Evolutionary conservation across 2,888 invertebrate species (phyloP).

Genomic region (Eilema depressum): DNA sequence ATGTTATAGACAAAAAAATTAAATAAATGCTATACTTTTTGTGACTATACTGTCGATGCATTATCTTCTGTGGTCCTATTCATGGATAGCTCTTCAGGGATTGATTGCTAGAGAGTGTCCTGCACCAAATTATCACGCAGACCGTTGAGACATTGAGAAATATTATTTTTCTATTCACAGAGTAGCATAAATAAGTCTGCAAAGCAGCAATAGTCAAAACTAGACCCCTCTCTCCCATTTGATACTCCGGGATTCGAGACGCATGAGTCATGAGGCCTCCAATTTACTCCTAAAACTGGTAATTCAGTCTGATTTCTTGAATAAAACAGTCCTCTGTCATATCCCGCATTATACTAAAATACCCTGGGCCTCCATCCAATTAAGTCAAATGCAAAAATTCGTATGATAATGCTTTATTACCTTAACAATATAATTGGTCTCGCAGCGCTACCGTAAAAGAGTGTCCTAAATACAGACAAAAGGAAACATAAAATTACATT

Average conservation of each 20-base stretch:
- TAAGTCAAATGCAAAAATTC: neutral
- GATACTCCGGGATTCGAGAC: neutral
- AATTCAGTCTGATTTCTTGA: neutral
- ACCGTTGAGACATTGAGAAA: too few species aligned
- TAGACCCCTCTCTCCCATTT: neutral
- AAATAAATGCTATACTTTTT: neutral
- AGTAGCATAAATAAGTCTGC: too few species aligned
- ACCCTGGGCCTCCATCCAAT: neutral
- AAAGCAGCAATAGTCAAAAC: too few species aligned
- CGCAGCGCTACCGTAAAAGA: neutral
- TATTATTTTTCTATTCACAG: too few species aligned
- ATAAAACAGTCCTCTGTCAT: neutral
- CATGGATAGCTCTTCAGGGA: too few species aligned
- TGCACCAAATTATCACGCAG: too few species aligned
- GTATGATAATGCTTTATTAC: neutral
- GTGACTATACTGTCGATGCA: neutral
- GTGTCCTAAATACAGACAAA: conserved; percentile 3
- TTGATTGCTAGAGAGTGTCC: too few species aligned
- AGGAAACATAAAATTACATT: neutral
- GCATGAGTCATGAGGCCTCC: neutral
- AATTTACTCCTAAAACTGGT: neutral
- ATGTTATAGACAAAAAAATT: neutral
- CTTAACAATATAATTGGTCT: neutral
- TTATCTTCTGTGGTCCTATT: too few species aligned
- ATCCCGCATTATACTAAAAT: neutral